phyloP scores from a whole-genome alignment of 2,797 vertebrate genomes.

The Spondyliosoma cantharus region DNA sequence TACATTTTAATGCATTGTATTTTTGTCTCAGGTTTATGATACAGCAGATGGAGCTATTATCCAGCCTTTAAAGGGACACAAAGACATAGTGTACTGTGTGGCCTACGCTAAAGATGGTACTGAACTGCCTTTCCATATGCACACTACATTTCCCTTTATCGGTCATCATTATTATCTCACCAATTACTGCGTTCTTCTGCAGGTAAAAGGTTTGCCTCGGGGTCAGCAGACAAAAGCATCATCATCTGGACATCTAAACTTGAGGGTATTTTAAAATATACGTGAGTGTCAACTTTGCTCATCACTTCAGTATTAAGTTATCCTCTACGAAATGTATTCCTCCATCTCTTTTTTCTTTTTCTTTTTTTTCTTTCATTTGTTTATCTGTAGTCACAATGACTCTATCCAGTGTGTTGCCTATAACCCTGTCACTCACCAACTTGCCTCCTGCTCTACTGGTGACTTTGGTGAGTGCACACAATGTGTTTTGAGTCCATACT shows the following conservation, averaged over 20 bases:
- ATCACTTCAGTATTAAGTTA: not conserved
- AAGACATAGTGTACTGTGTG: constrained; percentile 97
- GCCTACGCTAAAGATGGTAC: constrained; percentile 98
- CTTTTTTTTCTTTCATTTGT: constrained; percentile 15
- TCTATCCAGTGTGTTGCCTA: constrained; percentile 97
- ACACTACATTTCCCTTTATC: not conserved
- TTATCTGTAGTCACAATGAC: constrained; percentile 91
- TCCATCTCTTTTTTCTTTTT: not conserved
- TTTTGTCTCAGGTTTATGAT: constrained; percentile 91
- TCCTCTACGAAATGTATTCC: not conserved
- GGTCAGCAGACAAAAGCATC: constrained; percentile 97
- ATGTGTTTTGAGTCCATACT: constrained; percentile 8
- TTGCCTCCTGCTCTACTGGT: constrained; percentile 96
- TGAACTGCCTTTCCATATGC: constrained; percentile 34
- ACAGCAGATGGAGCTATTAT: constrained; percentile 94
- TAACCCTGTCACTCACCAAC: constrained; percentile 96
- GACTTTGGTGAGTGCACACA: constrained; percentile 91
- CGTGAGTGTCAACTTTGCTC: constrained; percentile 85
- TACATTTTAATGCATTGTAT: constrained; percentile 10
- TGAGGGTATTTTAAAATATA: constrained; percentile 98
- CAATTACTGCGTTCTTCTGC: constrained; percentile 49
- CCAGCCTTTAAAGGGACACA: constrained; percentile 96
- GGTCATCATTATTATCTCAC: constrained; percentile 8
- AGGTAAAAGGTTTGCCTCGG: constrained; percentile 98
- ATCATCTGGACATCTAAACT: constrained; percentile 99